Evolutionary conservation across 2,888 invertebrate species (phyloP), one percentile per base, ranked within the genome.

Genomic region (Onthophagus sagittarius): DNA sequence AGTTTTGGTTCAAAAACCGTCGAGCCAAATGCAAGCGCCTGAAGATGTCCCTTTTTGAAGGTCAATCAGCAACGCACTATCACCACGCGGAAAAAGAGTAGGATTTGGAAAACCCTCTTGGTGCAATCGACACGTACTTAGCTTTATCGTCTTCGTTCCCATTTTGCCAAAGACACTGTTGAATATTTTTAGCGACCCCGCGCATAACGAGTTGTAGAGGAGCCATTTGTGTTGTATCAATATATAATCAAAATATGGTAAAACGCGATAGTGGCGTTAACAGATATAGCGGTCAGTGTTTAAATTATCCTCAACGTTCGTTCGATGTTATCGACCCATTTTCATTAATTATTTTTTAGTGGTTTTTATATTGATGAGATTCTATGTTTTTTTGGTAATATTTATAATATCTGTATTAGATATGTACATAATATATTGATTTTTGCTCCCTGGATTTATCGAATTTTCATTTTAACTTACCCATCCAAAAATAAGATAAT

Each of bases 1-100:
- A 99, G 86, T 97, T 99, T 85, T 99, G 99, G 99, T 99, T 98
- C 87, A 98, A 98, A 86, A 99, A 99, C 84, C 93, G 99, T 64
- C 90, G 99, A 74, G 99, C 99, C 79, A 99, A 99, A 87, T 97
- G 97, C 86, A 99, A 99, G 87, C 90, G 99, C 75, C 88, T 98
- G 82, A 95, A 96, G 86, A 95, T 95, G 94, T 94, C 95, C 0
- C 86, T 95, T 64, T 95, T 94, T 82, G 95, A 95, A 82, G 90
- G 89, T 63, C 89, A 90, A 71, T 88, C 90, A n/a, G 88, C 90
- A 0, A 89, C 90, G 69, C 90, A 89, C 79, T 90, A 90, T 79
- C 89, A 90, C 77, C 89, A 89, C 63, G 88, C 82, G 83, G 89
- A 89, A 74, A 86, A 90, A 74, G 87, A 89, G 78, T 90, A 88